phyloP scores from a whole-genome alignment of 2,888 invertebrate genomes.

The Caenorhabditis auriculariae region DNA sequence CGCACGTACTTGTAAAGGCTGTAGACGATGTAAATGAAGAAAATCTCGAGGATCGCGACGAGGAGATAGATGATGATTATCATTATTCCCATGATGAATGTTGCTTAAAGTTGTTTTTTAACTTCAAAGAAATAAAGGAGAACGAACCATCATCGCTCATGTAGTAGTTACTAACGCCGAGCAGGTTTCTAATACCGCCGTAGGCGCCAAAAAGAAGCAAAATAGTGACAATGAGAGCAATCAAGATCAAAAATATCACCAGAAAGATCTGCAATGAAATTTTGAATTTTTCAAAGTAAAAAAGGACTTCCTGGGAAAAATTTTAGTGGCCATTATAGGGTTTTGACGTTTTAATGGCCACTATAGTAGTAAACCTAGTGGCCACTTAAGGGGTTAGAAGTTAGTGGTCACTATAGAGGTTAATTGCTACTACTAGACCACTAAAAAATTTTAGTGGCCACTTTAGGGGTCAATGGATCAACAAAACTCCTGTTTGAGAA shows the following conservation, averaged over 20 bases:
- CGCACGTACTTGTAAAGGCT: conserved; percentile 57
- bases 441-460: too few species aligned
- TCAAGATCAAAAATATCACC: conserved; percentile 59
- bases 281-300: background rate
- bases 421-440: too few species aligned
- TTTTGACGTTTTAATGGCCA: too few species aligned
- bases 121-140: background rate
- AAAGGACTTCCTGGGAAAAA: conserved; percentile 1
- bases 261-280: conserved; percentile 52
- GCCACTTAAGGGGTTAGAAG: too few species aligned
- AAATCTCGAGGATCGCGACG: conserved; percentile 57
- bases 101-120: conserved; percentile 44
- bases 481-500: too few species aligned
- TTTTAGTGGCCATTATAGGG: too few species aligned
- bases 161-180: conserved; percentile 58
- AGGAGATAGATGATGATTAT: conserved; percentile 60
- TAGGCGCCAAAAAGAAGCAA: conserved; percentile 58
- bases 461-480: too few species aligned
- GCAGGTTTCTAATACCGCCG: conserved; percentile 56
- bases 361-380: too few species aligned
- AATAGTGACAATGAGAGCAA: conserved; percentile 57
- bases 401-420: too few species aligned
- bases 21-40: conserved; percentile 62
- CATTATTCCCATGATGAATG: conserved; percentile 54
- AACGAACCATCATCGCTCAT: conserved; percentile 60